A percentile compares a stretch with the other conserved stretches of the same genome.
Evolutionary conservation across 1,140 invertebrate genomes (phyloP).

Genomic region (Ceratosolen solmsi): DNA sequence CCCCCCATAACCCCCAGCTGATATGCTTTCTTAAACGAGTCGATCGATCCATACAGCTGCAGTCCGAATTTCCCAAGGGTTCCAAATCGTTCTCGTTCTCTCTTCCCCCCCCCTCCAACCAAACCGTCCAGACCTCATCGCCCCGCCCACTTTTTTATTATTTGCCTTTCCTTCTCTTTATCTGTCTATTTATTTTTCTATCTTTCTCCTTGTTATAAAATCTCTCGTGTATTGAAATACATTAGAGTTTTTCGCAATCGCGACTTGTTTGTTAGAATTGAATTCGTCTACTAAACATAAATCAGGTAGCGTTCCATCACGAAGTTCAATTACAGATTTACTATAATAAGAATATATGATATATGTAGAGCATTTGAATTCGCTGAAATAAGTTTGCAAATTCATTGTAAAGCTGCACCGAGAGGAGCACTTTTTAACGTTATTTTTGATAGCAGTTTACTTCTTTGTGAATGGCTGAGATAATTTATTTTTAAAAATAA

Average conservation of each 20-base stretch:
- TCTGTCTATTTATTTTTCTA: not conserved
- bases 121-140: not conserved
- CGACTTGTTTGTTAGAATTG: conserved; percentile 1
- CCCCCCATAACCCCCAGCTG: not conserved
- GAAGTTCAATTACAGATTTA: not conserved
- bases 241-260: conserved; percentile 12
- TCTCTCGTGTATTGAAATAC: conserved; percentile 6
- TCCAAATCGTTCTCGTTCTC: not conserved
- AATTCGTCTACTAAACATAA: conserved; percentile 12
- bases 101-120: conserved; percentile 5
- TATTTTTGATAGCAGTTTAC: too few relatives aligned
- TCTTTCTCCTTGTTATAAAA: not conserved
- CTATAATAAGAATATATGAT: not conserved
- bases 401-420: not conserved
- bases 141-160: not conserved
- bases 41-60: conserved; percentile 6
- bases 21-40: conserved; percentile 31
- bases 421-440: too few relatives aligned
- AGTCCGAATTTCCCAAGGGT: conserved; percentile 25
- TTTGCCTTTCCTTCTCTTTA: not conserved
- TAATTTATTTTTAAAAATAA: too few relatives aligned
- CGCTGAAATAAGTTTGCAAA: not conserved
- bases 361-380: not conserved
- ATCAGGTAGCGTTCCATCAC: not conserved
- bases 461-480: too few relatives aligned